Percentiles rank a stretch among this genome's conserved stretches.
phyloP scores from a whole-genome alignment of 2,888 invertebrate species.

The Mamestra brassicae region DNA sequence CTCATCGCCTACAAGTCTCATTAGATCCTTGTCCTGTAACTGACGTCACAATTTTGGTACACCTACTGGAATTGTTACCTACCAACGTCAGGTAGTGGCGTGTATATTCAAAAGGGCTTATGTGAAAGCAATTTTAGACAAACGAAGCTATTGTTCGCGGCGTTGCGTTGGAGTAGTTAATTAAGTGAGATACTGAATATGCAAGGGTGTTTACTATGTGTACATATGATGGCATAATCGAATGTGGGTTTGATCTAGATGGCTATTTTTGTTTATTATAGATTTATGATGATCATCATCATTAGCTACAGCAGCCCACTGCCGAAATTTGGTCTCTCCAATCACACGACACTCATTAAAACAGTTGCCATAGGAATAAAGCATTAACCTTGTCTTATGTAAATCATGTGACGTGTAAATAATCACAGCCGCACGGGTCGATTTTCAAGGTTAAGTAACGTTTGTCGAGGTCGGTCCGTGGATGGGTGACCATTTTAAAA shows the following conservation, averaged over 20 bases:
- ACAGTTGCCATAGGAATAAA: too few relatives aligned
- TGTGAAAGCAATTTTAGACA: conserved; percentile 40
- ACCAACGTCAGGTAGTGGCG: conserved; percentile 11
- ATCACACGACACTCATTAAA: too few relatives aligned
- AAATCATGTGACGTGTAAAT: too few relatives aligned
- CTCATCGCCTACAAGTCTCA: conserved; percentile 28
- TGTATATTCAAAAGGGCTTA: conserved; percentile 19
- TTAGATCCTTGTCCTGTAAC: conserved; percentile 24
- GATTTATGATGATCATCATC: not conserved
- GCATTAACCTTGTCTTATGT: too few relatives aligned
- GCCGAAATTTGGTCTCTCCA: too few relatives aligned
- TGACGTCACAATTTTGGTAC: conserved; percentile 48
- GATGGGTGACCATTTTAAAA: too few relatives aligned
- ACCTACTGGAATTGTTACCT: conserved; percentile 24
- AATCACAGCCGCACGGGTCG: too few relatives aligned
- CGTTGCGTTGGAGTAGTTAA: conserved; percentile 22
- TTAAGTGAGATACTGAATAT: conserved; percentile 45
- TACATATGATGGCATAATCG: not conserved
- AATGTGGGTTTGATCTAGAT: not conserved
- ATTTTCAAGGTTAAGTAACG: too few relatives aligned
- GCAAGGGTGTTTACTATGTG: not conserved
- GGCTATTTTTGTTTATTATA: conserved; percentile 1
- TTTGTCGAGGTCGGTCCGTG: too few relatives aligned
- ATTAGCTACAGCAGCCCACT: not conserved
- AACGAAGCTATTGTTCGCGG: conserved; percentile 45